These are phyloP conservation scores for Atractosteus spatula DNA, from an alignment of 2,113 vertebrate species.

Conservation along the genomic window DNA sequence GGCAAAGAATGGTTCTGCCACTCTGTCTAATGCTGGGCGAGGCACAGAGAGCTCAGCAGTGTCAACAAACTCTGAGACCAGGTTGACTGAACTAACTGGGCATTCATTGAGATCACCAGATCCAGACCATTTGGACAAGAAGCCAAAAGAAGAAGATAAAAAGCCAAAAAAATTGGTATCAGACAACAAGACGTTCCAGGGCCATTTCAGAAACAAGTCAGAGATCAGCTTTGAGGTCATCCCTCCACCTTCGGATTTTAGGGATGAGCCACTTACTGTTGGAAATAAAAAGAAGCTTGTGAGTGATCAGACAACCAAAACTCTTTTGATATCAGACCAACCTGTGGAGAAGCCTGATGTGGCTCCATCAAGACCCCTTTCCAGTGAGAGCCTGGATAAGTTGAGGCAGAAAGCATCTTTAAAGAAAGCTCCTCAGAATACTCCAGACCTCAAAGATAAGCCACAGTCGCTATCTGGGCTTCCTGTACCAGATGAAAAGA, in stretches of 20 bases:
- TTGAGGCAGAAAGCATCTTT: slow-evolving; percentile 49
- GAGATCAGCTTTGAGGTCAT: slow-evolving; percentile 38
- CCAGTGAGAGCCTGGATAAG: slow-evolving; percentile 58
- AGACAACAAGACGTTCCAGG: slow-evolving; percentile 9
- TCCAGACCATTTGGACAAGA: neutral
- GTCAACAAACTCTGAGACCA: neutral
- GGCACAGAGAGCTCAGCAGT: neutral
- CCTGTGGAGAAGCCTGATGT: slow-evolving; percentile 17
- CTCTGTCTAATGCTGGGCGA: slow-evolving; percentile 41
- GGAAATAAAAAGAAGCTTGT: slow-evolving; percentile 20
- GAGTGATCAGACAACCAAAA: slow-evolving; percentile 4
- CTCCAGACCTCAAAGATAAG: slow-evolving; percentile 35
- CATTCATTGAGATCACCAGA: neutral
- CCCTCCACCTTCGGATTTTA: slow-evolving; percentile 58
- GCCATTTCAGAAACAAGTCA: slow-evolving; percentile 20
- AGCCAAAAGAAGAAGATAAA: neutral
- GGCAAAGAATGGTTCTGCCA: slow-evolving; percentile 39
- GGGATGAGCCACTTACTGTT: slow-evolving; percentile 43
- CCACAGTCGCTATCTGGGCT: slow-evolving; percentile 18
- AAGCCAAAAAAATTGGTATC: slow-evolving; percentile 15
- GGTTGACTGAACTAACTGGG: neutral
- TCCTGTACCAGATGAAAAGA: slow-evolving; percentile 9
- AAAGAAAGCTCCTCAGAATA: slow-evolving; percentile 52
- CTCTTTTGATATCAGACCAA: slow-evolving; percentile 13
- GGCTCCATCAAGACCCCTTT: slow-evolving; percentile 50